A percentile compares a stretch with the other conserved stretches of the same genome.
phyloP scores from a whole-genome alignment of 53 echinoderm and acorn worm genomes.

The Holothuria leucospilota region DNA sequence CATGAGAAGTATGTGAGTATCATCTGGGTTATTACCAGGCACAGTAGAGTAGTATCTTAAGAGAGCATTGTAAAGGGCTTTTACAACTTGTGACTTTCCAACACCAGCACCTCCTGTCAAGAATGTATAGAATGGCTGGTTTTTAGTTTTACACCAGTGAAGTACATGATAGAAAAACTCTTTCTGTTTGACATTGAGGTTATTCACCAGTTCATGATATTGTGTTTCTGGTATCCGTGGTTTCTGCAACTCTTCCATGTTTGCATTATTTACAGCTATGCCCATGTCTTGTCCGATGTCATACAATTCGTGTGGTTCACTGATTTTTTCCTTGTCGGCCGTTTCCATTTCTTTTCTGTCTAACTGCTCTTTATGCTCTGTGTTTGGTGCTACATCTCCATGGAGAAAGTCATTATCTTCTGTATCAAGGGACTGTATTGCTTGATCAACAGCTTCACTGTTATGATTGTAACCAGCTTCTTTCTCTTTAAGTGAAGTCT shows the following conservation, averaged over 20 bases:
- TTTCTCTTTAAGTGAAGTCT: conserved; percentile 11
- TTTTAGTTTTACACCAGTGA: conserved; percentile 45
- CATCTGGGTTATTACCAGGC: conserved; percentile 57
- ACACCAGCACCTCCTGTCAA: conserved; percentile 66
- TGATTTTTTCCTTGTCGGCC: not conserved
- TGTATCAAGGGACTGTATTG: not conserved
- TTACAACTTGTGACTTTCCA: conserved; percentile 58
- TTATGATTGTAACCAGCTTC: conserved; percentile 41
- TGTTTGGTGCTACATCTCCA: conserved; percentile 49
- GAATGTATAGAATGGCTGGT: conserved; percentile 43
- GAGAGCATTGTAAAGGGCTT: conserved; percentile 50
- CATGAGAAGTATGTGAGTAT: conserved; percentile 26
- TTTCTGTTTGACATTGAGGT: conserved; percentile 57
- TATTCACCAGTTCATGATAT: conserved; percentile 37
- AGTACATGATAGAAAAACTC: conserved; percentile 62
- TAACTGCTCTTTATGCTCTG: conserved; percentile 16
- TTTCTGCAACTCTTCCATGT: conserved; percentile 25
- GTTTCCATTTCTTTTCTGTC: conserved; percentile 22
- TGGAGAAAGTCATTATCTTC: not conserved
- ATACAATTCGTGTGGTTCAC: no score
- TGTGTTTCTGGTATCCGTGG: conserved; percentile 49
- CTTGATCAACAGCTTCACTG: conserved; percentile 18
- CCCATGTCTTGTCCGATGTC: conserved; percentile 28
- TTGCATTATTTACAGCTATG: conserved; percentile 30
- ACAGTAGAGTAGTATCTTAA: conserved; percentile 21